phyloP scores from a whole-genome alignment of 2,888 invertebrate genomes.

The Pseudoips prasinana region DNA sequence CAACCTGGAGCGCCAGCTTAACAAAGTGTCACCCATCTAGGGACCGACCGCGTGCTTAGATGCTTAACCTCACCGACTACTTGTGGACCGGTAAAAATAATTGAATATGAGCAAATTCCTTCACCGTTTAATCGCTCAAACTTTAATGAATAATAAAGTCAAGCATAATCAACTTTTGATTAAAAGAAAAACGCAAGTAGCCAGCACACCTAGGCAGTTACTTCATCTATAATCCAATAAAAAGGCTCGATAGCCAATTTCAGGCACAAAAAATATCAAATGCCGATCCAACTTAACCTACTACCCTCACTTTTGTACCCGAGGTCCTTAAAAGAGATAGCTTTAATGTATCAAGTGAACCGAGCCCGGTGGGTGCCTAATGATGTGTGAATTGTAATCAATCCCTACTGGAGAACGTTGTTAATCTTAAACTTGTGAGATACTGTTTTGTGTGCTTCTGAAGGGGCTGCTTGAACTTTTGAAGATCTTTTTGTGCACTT shows the following conservation, averaged over 20 bases:
- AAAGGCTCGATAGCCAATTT: not conserved
- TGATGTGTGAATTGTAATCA: slow-evolving; percentile 55
- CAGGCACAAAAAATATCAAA: not conserved
- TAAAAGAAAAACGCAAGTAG: no score
- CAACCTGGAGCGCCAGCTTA: no score
- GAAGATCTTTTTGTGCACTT: not conserved
- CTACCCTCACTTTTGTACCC: slow-evolving; percentile 14
- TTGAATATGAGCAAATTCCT: no score
- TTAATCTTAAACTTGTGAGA: slow-evolving; percentile 38
- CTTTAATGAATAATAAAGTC: no score
- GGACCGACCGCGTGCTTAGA: no score
- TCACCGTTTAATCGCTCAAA: no score
- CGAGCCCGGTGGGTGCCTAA: slow-evolving; percentile 42
- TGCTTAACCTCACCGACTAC: no score
- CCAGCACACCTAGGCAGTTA: no score
- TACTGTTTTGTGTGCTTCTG: slow-evolving; percentile 30
- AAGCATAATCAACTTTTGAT: no score
- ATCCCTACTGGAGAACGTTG: slow-evolving; percentile 36
- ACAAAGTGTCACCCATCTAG: no score
- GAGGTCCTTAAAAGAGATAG: slow-evolving; percentile 37
- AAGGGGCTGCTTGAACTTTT: slow-evolving; percentile 16
- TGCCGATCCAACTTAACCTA: slow-evolving; percentile 8
- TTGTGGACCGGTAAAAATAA: no score
- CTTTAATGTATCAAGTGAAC: slow-evolving; percentile 40
- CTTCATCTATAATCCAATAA: no score